Conservation (phyloP, 2,797 vertebrate species). For the Astyanax mexicanus region DNA sequence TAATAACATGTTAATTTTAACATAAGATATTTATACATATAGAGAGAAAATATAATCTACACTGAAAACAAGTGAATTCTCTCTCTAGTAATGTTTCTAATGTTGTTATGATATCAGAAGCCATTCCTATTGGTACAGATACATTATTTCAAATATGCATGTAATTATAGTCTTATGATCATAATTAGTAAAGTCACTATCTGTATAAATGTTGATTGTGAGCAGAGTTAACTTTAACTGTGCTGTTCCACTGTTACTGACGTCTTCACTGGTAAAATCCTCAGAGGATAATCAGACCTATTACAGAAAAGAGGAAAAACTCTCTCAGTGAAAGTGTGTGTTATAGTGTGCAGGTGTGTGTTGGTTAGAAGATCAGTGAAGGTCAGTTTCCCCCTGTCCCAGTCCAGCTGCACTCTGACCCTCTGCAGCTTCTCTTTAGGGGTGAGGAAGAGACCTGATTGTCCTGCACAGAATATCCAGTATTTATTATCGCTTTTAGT, state of each 20-base stretch:
- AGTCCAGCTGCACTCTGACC: neutral
- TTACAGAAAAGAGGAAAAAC: neutral
- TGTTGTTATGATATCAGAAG: no score
- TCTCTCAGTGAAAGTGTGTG: neutral
- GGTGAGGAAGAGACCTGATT: neutral
- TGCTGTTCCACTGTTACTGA: neutral
- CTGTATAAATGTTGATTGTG: neutral
- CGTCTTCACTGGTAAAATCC: neutral
- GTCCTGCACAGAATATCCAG: neutral
- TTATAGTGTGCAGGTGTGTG: neutral
- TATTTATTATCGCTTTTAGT: neutral
- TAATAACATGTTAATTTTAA: no score
- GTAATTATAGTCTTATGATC: no score
- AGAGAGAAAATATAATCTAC: no score
- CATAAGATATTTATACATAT: no score
- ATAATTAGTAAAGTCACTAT: neutral
- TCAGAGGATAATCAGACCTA: neutral
- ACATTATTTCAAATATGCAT: no score
- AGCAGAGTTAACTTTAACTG: neutral
- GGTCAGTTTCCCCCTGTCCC: conserved; percentile 5
- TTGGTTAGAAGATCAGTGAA: conserved; percentile 14
- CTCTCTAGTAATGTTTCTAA: no score
- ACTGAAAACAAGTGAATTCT: no score
- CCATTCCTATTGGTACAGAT: no score
- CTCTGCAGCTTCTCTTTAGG: conserved; percentile 6